Percentiles rank a stretch among this genome's conserved stretches.
These are phyloP conservation scores for Oryzias curvinotus DNA, from an alignment of 2,113 vertebrate species.

Conservation along the genomic window DNA sequence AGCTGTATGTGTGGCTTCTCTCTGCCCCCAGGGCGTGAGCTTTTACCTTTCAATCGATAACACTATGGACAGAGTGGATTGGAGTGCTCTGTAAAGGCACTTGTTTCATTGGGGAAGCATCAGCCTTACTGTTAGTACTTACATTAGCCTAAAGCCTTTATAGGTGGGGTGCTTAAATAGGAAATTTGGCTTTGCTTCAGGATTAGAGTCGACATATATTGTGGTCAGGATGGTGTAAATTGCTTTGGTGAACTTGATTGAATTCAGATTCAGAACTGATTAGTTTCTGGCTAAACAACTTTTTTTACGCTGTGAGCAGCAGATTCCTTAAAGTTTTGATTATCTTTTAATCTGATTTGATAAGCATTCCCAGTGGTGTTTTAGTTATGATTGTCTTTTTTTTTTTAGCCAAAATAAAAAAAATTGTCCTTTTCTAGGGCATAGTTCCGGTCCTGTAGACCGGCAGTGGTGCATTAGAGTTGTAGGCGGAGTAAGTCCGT, in stretches of 20 bases:
- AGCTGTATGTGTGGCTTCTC: constrained; percentile 61
- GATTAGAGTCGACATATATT: constrained; percentile 20
- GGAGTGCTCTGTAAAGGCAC: constrained; percentile 65
- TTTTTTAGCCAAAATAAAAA: too few species aligned
- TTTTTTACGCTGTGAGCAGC: too few species aligned
- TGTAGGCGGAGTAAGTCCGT: too few species aligned
- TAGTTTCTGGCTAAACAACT: too few species aligned
- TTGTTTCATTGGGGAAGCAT: constrained; percentile 57
- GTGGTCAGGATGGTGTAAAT: not conserved
- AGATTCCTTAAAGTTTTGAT: too few species aligned
- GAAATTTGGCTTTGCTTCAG: constrained; percentile 1
- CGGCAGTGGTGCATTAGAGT: too few species aligned
- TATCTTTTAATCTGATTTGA: too few species aligned
- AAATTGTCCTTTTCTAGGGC: too few species aligned
- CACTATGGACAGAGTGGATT: constrained; percentile 69
- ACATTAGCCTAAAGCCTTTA: constrained; percentile 35
- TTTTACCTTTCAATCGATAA: constrained; percentile 77
- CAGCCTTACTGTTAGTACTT: constrained; percentile 36
- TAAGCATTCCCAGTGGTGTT: too few species aligned
- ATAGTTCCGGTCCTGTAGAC: too few species aligned
- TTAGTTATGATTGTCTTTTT: too few species aligned
- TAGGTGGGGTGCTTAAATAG: constrained; percentile 7
- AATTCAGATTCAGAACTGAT: too few species aligned
- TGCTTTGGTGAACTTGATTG: not conserved
- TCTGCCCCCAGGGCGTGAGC: constrained; percentile 61